A percentile compares a stretch with the other conserved stretches of the same genome.
These are phyloP conservation scores for Amphipyra tragopoginis DNA, from an alignment of 2,888 invertebrate species.

Conservation along the genomic window DNA sequence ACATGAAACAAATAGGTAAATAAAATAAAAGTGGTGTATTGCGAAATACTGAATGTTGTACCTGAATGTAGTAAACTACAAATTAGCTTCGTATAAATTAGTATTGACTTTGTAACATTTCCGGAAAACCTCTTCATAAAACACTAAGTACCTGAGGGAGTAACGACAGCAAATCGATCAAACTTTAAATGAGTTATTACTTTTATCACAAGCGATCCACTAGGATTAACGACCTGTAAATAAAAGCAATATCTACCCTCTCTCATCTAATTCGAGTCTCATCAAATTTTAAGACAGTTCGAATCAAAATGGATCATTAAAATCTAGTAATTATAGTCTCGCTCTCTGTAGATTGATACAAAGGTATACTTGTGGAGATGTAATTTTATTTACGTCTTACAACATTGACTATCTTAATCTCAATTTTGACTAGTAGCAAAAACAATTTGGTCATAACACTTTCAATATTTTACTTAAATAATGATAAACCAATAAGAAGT, in stretches of 20 bases:
- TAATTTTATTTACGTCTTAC: too few species aligned
- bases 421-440: too few species aligned
- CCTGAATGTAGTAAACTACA: too few species aligned
- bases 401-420: too few species aligned
- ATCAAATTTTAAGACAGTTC: too few species aligned
- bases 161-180: constrained; percentile 18
- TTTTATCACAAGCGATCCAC: constrained; percentile 39
- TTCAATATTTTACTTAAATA: too few species aligned
- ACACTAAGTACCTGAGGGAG: constrained; percentile 1
- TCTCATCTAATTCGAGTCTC: constrained; percentile 24
- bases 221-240: constrained; percentile 36
- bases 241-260: constrained; percentile 19
- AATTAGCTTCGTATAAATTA: too few species aligned
- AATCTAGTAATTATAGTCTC: constrained; percentile 2
- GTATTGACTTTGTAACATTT: not conserved
- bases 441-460: too few species aligned
- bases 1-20: too few species aligned
- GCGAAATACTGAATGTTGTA: too few species aligned
- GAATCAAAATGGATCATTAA: constrained; percentile 21
- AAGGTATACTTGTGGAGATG: not conserved
- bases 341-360: constrained; percentile 8
- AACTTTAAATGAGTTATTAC: constrained; percentile 39
- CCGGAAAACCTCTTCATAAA: not conserved
- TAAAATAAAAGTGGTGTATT: too few species aligned
- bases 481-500: too few species aligned